Base-by-base conservation (phyloP, 2,888 invertebrate species). In the Parelbella ahira region DNA sequence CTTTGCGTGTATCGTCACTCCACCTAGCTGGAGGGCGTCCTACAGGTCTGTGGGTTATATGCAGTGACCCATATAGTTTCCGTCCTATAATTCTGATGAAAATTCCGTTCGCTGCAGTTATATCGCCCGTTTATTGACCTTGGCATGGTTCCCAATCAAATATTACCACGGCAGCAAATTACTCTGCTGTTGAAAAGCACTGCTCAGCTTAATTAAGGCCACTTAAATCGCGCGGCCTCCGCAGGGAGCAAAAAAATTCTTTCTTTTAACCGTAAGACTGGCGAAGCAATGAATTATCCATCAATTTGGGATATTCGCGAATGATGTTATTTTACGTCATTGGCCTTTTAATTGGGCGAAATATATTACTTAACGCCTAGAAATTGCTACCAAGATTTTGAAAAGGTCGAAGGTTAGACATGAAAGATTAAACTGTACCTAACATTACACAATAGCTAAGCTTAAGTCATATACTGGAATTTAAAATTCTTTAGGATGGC, bases 61-160 rank as follows among this genome's bases (percentile, higher is more conserved):
- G 11, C 24, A 9, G 20, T 9, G 39, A 41, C 25, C 32, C 19
- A 33, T 27, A 25, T 39, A 25, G n/a, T n/a, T 30, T 18, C 23
- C 24, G 34, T 12, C 25, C 19, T 6, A 33, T 32, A 33, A 13
- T 11, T 15, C 13, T 2, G 8, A 27, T 25, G 27, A 34, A 41
- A 41, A 41, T 21, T 41, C 21, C 27, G 21, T 34, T 34, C 27
- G 33, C 21, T 41, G 41, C 41, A 34, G 41, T 28, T 10, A 41
- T 15, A 19, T 9, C 10, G 27, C 33, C 20, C 33, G 33, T 34
- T 41, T 41, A 41, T 34, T 41, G 27, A 41, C 41, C 41, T 41
- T 41, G 41, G 41, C 41, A 41, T 41, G 21, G 27, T 41, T 41
- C 41, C 41, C 41, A 27, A 41, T 41, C 41, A 41, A 41, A 30